Conservation (phyloP, 2,797 vertebrate species). For the Aythya fuligula region DNA sequence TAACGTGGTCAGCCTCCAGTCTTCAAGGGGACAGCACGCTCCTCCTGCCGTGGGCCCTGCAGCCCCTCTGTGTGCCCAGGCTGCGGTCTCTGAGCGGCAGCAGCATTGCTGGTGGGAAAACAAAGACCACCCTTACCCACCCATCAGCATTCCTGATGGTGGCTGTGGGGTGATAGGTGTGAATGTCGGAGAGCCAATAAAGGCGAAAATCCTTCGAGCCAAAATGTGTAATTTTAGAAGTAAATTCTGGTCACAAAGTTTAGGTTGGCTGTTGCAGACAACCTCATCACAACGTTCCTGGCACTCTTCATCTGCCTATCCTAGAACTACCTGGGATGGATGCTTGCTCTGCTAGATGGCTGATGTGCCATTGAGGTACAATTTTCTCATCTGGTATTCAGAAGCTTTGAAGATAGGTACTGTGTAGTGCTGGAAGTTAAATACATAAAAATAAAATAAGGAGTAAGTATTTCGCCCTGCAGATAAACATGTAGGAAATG, state of each 20-base stretch:
- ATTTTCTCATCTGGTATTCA: not conserved
- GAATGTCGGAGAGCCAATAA: not conserved
- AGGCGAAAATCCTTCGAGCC: not conserved
- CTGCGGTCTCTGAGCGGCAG: not conserved
- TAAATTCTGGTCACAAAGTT: not conserved
- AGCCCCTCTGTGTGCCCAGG: not conserved
- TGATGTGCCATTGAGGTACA: not conserved
- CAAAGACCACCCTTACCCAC: not conserved
- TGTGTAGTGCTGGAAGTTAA: not conserved
- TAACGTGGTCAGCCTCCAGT: not conserved
- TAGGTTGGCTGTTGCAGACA: not conserved
- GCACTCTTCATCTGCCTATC: not conserved
- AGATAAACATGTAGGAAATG: not conserved
- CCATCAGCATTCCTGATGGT: not conserved
- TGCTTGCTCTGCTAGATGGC: not conserved
- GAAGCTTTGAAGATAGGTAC: not conserved
- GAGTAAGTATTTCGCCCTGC: not conserved
- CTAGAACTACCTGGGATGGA: not conserved
- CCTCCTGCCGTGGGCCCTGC: not conserved
- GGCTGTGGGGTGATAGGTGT: not conserved
- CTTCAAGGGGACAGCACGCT: not conserved
- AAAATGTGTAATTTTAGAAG: not conserved
- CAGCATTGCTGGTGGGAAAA: not conserved
- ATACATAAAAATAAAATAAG: not conserved
- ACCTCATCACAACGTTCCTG: fast-evolving